Percentiles rank a stretch among this genome's conserved stretches.
These are phyloP conservation scores for Tychaedon coryphoeus DNA, from an alignment of 2,113 vertebrate species.

Conservation along the genomic window DNA sequence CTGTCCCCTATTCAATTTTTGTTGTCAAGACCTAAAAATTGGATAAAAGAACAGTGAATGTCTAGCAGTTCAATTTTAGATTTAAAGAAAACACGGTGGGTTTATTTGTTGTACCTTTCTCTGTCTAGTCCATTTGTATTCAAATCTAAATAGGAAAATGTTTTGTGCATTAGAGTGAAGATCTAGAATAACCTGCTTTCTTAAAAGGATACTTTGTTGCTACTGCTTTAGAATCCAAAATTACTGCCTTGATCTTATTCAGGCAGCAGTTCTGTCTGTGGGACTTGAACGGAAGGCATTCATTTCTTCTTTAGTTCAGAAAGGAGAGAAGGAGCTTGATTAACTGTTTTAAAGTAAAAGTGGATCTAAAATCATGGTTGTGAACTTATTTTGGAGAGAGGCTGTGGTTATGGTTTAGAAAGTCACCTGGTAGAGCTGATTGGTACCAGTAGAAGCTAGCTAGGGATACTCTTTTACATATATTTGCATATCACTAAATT, in stretches of 20 bases:
- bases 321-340: neutral
- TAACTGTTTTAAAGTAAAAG: neutral
- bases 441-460: neutral
- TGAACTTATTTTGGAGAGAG: neutral
- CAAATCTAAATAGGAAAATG: neutral
- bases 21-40: neutral
- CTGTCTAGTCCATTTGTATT: neutral
- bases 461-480: neutral
- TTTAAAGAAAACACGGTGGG: neutral
- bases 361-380: neutral
- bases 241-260: neutral
- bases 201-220: neutral
- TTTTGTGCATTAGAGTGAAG: neutral
- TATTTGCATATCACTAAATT: neutral
- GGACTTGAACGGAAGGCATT: neutral
- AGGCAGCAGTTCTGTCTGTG: neutral
- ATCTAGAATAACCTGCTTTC: neutral
- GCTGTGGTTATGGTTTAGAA: neutral
- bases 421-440: neutral
- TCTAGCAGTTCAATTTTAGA: neutral
- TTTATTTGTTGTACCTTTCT: neutral
- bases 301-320: neutral
- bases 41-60: neutral
- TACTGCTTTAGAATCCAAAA: neutral
- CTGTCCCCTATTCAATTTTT: neutral